phyloP scores from a whole-genome alignment of 92 coral and sea anemone species.

The Scolanthus callimorphus region DNA sequence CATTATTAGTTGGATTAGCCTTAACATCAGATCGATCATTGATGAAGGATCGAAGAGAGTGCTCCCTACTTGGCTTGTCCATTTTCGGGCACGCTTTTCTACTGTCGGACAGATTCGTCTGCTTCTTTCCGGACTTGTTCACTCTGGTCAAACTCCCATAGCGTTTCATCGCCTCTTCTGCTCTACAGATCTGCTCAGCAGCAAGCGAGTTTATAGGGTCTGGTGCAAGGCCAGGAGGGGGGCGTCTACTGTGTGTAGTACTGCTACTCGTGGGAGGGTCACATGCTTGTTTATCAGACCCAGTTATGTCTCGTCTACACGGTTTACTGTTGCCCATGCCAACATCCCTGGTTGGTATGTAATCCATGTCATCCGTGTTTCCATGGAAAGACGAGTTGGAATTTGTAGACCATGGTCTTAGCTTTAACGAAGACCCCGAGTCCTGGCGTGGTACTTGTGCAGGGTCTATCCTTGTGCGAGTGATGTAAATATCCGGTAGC shows the following conservation, averaged over 20 bases:
- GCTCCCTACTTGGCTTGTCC: no score
- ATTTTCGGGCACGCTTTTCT: no score
- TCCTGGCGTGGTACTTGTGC: neutral
- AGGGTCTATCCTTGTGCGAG: neutral
- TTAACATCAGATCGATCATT: no score
- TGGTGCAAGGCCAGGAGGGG: conserved; percentile 4
- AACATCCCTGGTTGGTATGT: neutral
- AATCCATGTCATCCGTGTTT: neutral
- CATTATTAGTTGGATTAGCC: no score
- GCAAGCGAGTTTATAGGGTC: neutral
- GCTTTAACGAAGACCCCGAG: no score
- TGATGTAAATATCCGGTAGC: conserved; percentile 22
- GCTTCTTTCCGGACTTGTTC: no score
- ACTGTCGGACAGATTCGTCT: no score
- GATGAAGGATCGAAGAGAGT: no score
- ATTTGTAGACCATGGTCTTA: neutral
- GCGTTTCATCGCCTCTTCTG: conserved; percentile 4
- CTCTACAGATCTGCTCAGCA: conserved; percentile 22
- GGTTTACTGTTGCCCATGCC: neutral
- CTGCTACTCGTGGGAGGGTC: neutral
- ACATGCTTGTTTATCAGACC: neutral
- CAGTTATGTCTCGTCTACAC: neutral
- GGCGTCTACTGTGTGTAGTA: conserved; percentile 2
- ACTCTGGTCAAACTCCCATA: neutral
- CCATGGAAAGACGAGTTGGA: neutral